Evolutionary conservation across 2,888 invertebrate species (phyloP).

Genomic region (Caenorhabditis sinica): DNA sequence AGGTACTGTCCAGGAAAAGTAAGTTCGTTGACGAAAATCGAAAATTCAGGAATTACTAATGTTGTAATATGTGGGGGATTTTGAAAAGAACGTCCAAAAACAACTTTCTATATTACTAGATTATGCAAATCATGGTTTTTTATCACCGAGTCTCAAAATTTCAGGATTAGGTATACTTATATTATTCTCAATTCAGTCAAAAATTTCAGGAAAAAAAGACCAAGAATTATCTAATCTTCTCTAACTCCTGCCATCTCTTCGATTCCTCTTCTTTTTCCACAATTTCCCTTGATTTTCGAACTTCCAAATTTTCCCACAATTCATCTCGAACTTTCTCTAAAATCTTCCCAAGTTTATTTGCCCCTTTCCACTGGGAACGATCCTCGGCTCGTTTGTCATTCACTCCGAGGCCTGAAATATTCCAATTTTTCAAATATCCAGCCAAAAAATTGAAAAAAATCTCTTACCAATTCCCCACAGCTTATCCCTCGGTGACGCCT

Average conservation of each 20-base stretch:
- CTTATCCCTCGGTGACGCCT: slow-evolving; percentile 38
- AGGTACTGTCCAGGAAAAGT: no score
- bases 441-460: neutral
- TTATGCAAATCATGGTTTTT: no score
- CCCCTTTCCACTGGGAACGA: slow-evolving; percentile 25
- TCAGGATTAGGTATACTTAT: no score
- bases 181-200: no score
- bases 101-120: no score
- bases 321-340: slow-evolving; percentile 35
- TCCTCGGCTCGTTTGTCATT: slow-evolving; percentile 29
- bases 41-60: no score
- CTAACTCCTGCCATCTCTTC: slow-evolving; percentile 1
- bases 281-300: neutral
- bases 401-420: slow-evolving; percentile 21
- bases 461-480: slow-evolving; percentile 49
- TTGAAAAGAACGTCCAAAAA: no score
- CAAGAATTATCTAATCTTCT: neutral
- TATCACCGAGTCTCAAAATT: no score
- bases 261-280: neutral
- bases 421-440: neutral
- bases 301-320: slow-evolving; percentile 16
- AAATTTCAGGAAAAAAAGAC: neutral
- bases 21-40: no score
- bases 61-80: no score
- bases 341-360: slow-evolving; percentile 31